Percentiles rank a stretch among this genome's conserved stretches.
Evolutionary conservation across 2,113 vertebrate genomes (phyloP).

Genomic region (Octodon degus): DNA sequence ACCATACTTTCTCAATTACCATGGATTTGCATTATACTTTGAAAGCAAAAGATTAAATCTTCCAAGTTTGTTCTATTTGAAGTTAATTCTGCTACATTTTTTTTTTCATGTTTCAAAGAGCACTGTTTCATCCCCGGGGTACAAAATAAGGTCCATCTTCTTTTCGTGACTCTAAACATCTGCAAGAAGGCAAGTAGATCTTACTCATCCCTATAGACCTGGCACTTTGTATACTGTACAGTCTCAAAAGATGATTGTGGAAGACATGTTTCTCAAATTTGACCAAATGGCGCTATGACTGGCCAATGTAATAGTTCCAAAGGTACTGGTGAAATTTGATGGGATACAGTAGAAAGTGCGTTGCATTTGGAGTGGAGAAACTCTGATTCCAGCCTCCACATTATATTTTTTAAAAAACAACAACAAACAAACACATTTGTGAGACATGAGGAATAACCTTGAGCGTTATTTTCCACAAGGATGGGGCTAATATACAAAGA

Average conservation of each 20-base stretch:
- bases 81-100: neutral
- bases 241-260: neutral
- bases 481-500: neutral
- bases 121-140: neutral
- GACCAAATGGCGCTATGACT: neutral
- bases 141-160: neutral
- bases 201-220: neutral
- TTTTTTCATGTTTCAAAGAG: neutral
- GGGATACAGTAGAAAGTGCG: neutral
- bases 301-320: neutral
- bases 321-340: neutral
- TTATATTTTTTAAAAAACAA: neutral
- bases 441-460: neutral
- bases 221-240: neutral
- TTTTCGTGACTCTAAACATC: neutral
- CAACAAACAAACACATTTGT: neutral
- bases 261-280: neutral
- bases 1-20: neutral
- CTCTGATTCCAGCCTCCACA: neutral
- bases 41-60: neutral
- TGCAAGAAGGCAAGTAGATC: neutral
- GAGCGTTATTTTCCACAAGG: neutral
- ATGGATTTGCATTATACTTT: neutral
- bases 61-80: neutral
- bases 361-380: neutral